Percentiles rank a stretch among this genome's conserved stretches.
Conservation (phyloP, 2,888 invertebrate species). For the Nomada ferruginata region DNA sequence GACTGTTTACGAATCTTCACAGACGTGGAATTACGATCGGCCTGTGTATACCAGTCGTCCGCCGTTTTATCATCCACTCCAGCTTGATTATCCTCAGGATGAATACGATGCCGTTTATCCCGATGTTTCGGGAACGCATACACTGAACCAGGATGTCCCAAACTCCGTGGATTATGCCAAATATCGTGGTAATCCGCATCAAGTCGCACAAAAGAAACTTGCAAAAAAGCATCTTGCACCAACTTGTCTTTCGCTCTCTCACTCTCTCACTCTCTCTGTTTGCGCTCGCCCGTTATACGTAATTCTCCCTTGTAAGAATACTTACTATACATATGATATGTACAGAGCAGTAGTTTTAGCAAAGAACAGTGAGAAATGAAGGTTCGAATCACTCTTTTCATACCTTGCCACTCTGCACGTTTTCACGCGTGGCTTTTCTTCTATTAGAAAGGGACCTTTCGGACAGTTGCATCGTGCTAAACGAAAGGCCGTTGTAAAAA, state of each 20-base stretch:
- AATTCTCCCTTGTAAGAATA: background rate
- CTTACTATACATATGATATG: too few relatives aligned
- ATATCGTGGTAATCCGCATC: constrained; percentile 81
- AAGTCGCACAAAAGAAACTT: constrained; percentile 36
- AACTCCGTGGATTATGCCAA: constrained; percentile 78
- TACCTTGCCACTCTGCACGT: constrained; percentile 24
- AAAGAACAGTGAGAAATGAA: background rate
- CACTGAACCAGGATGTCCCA: constrained; percentile 82
- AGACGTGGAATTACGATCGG: constrained; percentile 68
- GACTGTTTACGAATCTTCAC: constrained; percentile 64
- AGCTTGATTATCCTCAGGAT: constrained; percentile 79
- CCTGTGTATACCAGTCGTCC: constrained; percentile 79
- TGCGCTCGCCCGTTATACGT: background rate
- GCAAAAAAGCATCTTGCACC: constrained; percentile 38
- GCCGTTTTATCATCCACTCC: constrained; percentile 61
- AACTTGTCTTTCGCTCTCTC: background rate
- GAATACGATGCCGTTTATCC: constrained; percentile 80
- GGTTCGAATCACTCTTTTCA: background rate
- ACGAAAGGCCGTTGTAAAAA: background rate
- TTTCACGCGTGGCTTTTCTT: constrained; percentile 8
- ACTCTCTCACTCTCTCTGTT: background rate
- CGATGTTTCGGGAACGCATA: constrained; percentile 68
- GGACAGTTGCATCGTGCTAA: background rate
- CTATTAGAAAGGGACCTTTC: background rate
- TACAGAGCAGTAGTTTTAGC: background rate